phyloP scores from a whole-genome alignment of 1,140 invertebrate species.

The Drosophila jambulina region DNA sequence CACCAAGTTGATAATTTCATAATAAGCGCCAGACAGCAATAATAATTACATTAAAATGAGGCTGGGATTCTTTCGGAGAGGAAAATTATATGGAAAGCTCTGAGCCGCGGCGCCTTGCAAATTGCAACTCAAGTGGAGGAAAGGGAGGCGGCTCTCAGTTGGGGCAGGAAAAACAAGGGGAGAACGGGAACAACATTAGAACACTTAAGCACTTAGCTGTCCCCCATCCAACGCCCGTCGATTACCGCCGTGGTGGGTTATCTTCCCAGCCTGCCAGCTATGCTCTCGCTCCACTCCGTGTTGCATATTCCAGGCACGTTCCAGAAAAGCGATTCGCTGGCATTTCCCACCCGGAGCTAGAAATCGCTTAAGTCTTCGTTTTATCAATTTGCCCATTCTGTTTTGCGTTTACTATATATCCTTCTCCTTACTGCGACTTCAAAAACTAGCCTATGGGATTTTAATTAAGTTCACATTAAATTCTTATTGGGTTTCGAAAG shows the following conservation, averaged over 20 bases:
- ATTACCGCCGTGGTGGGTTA: constrained; percentile 32
- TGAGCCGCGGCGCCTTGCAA: constrained; percentile 34
- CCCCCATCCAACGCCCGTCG: constrained; percentile 11
- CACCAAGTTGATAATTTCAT: constrained; percentile 72
- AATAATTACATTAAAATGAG: constrained; percentile 70
- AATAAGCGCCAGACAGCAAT: constrained; percentile 66
- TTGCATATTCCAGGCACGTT: constrained; percentile 57
- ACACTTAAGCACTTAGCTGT: constrained; percentile 77
- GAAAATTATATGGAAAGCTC: constrained; percentile 28
- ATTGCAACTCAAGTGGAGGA: constrained; percentile 46
- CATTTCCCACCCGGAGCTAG: constrained; percentile 44
- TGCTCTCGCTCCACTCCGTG: background rate
- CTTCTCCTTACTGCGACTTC: background rate
- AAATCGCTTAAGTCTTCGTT: constrained; percentile 60
- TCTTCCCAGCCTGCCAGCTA: constrained; percentile 1
- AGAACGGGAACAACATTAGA: constrained; percentile 73
- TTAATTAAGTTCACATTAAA: constrained; percentile 21
- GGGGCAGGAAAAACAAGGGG: constrained; percentile 20
- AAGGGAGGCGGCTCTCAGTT: background rate
- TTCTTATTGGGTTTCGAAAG: background rate
- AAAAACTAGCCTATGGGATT: constrained; percentile 20
- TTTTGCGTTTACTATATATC: constrained; percentile 26
- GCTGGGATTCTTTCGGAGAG: constrained; percentile 17
- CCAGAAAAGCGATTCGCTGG: constrained; percentile 61
- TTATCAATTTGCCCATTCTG: constrained; percentile 46